These are phyloP conservation scores for Thunnus maccoyii DNA, from an alignment of 2,113 vertebrate species.

Conservation along the genomic window DNA sequence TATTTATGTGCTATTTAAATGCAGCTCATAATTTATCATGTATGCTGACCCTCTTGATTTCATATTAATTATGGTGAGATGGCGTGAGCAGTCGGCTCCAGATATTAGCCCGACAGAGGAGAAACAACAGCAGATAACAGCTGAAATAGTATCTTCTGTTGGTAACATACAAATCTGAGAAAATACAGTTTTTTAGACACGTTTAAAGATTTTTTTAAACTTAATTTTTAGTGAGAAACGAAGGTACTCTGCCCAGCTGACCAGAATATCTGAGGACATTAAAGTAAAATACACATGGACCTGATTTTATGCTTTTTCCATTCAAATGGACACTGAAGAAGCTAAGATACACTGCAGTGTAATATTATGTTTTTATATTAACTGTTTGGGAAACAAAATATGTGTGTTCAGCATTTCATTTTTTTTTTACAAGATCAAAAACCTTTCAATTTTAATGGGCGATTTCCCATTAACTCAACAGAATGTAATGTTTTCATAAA, in stretches of 20 bases:
- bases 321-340: neutral
- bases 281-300: too few species aligned
- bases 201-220: neutral
- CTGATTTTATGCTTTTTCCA: neutral
- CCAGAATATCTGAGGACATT: too few species aligned
- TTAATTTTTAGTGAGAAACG: neutral
- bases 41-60: slow-evolving; percentile 51
- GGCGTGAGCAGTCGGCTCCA: neutral
- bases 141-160: neutral
- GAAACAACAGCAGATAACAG: slow-evolving; percentile 2
- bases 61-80: slow-evolving; percentile 37
- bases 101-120: neutral
- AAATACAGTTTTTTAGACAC: neutral
- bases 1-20: slow-evolving; percentile 65
- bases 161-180: neutral
- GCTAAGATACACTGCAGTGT: neutral
- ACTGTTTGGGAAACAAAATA: neutral
- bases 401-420: neutral
- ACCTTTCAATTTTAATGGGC: neutral
- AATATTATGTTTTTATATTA: too few species aligned
- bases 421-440: neutral
- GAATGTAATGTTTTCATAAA: slow-evolving; percentile 26
- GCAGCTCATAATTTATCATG: slow-evolving; percentile 62
- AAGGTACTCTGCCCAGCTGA: too few species aligned
- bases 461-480: neutral